Evolutionary conservation across 2,888 invertebrate species (phyloP).

Genomic region (Epirrita christyi): DNA sequence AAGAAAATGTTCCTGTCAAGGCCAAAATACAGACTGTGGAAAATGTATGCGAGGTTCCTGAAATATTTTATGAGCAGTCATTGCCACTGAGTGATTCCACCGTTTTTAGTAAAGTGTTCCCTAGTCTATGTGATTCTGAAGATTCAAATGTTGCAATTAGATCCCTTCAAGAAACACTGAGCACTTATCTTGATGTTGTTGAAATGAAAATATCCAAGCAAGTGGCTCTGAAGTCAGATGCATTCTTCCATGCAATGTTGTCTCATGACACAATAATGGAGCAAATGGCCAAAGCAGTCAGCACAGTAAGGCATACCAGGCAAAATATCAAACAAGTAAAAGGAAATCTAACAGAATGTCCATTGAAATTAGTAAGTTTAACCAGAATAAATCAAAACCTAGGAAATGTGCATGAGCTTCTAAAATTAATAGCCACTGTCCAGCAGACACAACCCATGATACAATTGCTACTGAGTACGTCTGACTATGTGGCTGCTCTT

Average conservation of each 20-base stretch:
- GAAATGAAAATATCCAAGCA: slow-evolving; percentile 97
- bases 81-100: slow-evolving; percentile 92
- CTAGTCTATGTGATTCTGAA: slow-evolving; percentile 85
- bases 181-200: slow-evolving; percentile 97
- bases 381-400: slow-evolving; percentile 88
- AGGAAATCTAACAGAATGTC: slow-evolving; percentile 90
- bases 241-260: slow-evolving; percentile 99
- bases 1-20: slow-evolving; percentile 70
- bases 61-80: slow-evolving; percentile 92
- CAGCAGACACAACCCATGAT: slow-evolving; percentile 99
- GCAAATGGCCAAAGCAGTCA: slow-evolving; percentile 93
- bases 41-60: slow-evolving; percentile 89
- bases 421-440: slow-evolving; percentile 97
- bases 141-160: slow-evolving; percentile 86
- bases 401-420: slow-evolving; percentile 87
- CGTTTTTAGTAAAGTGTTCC: slow-evolving; percentile 94
- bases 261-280: slow-evolving; percentile 99
- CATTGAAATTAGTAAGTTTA: slow-evolving; percentile 90
- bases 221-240: slow-evolving; percentile 97
- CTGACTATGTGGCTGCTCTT: slow-evolving; percentile 98
- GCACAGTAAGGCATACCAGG: slow-evolving; percentile 89
- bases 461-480: slow-evolving; percentile 96
- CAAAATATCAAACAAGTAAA: slow-evolving; percentile 92
- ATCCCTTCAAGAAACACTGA: slow-evolving; percentile 94
- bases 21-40: slow-evolving; percentile 76